Evolutionary conservation across 2,113 vertebrate genomes (phyloP), one percentile per base, ranked within the genome.

Genomic region (Strix uralensis): DNA sequence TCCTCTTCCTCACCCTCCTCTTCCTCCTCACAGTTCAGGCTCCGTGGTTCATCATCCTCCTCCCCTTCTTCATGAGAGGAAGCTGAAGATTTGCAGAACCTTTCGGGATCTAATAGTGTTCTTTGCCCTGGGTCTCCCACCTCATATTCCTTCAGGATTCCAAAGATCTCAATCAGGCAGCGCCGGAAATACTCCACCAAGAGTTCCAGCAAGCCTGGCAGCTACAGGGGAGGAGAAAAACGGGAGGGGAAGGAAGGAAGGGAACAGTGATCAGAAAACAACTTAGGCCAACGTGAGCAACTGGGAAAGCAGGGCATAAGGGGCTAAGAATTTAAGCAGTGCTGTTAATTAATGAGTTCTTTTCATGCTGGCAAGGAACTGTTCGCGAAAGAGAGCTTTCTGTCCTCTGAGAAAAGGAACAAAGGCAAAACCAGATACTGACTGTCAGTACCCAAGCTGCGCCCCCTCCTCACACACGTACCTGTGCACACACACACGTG

Each of bases 121-220:
- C 98, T 99, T 98, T 99, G 99, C 88, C 99, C 99, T 49, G 98
- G 99, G 96, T 99, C 99, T 93, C 99, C 99, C 90, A 99, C 99
- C 96, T 99, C 99, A 26, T 99, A 99, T 96, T 99, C 99, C 84
- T 98, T 99, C 96, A 99, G 98, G 96, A 99, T 99, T 89, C 99
- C 99, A 96, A 99, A 99, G 97, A 99, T 99, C 97, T 99, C 99
- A 4, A 99, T 99, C 97, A 99, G 98, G 98, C 99, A 99, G 96
- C 99, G 99, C 88, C 99, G 98, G 97, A 99, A 99, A 98, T 99
- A 99, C 97, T 99, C 99, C 96, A 99, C 99, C 81, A 99, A 96
- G 96, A 99, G 98, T 86, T 99, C 99, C 91, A 99, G 97, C 86
- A 99, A 98, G 44, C 99, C 99, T 91, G 99, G 99, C 93, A 99